These are phyloP conservation scores for Sepioteuthis lessoniana DNA, from an alignment of 2,888 invertebrate species.

Conservation along the genomic window DNA sequence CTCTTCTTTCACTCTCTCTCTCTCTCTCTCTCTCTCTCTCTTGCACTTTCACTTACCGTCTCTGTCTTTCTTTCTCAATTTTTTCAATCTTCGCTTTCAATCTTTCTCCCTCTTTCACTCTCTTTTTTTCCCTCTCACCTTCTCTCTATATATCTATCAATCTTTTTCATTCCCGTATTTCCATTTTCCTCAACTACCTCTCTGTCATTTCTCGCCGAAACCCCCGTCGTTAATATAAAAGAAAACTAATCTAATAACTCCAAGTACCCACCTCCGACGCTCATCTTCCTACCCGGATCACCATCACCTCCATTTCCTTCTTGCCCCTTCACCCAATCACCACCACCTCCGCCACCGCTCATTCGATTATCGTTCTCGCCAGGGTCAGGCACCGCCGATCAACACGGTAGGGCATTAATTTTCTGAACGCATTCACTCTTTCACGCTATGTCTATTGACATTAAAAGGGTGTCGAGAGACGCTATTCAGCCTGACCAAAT, in stretches of 20 bases:
- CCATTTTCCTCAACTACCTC: neutral
- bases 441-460: constrained; percentile 23
- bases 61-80: too few species aligned
- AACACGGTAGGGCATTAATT: neutral
- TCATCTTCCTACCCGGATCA: neutral
- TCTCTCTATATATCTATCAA: neutral
- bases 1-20: too few species aligned
- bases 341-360: neutral
- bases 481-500: neutral
- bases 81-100: too few species aligned
- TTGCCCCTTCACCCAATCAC: neutral
- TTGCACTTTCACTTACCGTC: too few species aligned
- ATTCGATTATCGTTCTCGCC: neutral
- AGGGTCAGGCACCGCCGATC: constrained; percentile 18
- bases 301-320: neutral
- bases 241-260: neutral
- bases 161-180: neutral
- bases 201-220: neutral
- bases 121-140: neutral
- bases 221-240: neutral
- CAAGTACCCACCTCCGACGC: neutral
- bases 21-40: too few species aligned
- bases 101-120: too few species aligned
- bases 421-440: neutral
- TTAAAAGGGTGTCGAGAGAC: neutral